Evolutionary conservation across 2,797 vertebrate genomes (phyloP).

Genomic region (Anabas testudineus): DNA sequence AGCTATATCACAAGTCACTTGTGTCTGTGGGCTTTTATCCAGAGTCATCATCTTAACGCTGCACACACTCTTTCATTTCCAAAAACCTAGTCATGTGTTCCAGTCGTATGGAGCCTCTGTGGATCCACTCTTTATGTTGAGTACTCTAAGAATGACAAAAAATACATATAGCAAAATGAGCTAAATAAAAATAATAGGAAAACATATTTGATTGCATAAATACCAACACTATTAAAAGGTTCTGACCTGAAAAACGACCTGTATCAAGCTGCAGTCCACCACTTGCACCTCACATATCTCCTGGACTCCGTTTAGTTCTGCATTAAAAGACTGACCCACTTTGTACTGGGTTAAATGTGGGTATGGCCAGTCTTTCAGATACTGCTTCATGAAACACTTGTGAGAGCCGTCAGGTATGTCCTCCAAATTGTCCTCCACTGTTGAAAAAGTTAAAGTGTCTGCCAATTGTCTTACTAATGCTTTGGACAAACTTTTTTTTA

Average conservation of each 20-base stretch:
- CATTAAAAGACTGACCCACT: constrained; percentile 87
- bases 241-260: constrained; percentile 69
- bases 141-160: constrained; percentile 75
- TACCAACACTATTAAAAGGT: neutral
- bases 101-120: constrained; percentile 91
- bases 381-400: constrained; percentile 88
- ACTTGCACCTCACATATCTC: constrained; percentile 88
- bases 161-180: neutral
- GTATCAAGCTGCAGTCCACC: constrained; percentile 89
- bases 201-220: neutral
- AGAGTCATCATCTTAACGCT: constrained; percentile 2
- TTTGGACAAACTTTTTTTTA: neutral
- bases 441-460: neutral
- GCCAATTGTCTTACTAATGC: neutral
- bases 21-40: neutral
- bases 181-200: neutral
- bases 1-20: neutral
- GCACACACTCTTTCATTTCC: constrained; percentile 28
- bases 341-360: constrained; percentile 90
- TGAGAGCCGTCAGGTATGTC: constrained; percentile 88
- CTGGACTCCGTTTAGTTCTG: constrained; percentile 88
- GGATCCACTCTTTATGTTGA: constrained; percentile 92
- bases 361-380: constrained; percentile 91
- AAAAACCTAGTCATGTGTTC: constrained; percentile 90
- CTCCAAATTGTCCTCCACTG: constrained; percentile 88